These are phyloP conservation scores for Schlechtendalia chinensis DNA, from an alignment of 1,140 invertebrate species.

Conservation along the genomic window DNA sequence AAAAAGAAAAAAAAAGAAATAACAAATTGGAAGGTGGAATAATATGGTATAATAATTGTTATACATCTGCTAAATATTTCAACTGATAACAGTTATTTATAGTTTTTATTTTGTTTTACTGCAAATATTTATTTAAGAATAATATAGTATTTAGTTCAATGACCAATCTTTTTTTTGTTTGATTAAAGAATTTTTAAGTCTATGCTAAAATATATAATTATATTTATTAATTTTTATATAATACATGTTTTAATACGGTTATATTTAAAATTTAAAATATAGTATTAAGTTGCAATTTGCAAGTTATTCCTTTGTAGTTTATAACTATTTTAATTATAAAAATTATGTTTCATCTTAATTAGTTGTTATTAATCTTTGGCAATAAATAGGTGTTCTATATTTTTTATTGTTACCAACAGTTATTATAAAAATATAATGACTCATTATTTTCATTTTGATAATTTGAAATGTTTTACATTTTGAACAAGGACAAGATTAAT, in stretches of 20 bases:
- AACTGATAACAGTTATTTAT: not conserved
- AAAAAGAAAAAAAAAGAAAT: too few relatives aligned
- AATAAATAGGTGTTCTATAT: not conserved
- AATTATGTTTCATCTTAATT: not conserved
- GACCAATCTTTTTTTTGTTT: not conserved
- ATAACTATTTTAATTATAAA: not conserved
- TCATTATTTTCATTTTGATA: too few relatives aligned
- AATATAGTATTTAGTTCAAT: not conserved
- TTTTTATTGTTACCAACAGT: not conserved
- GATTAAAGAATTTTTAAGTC: not conserved
- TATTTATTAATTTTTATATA: too few relatives aligned
- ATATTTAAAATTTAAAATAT: too few relatives aligned
- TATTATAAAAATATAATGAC: not conserved
- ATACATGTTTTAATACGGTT: too few relatives aligned
- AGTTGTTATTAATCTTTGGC: slow-evolving; percentile 7
- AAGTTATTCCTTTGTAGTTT: not conserved
- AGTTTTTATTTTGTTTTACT: not conserved
- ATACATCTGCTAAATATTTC: not conserved
- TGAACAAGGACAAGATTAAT: not conserved
- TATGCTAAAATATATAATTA: not conserved
- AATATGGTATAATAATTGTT: not conserved
- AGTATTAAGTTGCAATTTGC: not conserved
- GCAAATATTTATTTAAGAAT: not conserved
- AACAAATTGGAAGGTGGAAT: slow-evolving; percentile 26
- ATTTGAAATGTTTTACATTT: not conserved